These are phyloP conservation scores for Leucopsar rothschildi DNA, from an alignment of 2,113 vertebrate species.

Conservation along the genomic window DNA sequence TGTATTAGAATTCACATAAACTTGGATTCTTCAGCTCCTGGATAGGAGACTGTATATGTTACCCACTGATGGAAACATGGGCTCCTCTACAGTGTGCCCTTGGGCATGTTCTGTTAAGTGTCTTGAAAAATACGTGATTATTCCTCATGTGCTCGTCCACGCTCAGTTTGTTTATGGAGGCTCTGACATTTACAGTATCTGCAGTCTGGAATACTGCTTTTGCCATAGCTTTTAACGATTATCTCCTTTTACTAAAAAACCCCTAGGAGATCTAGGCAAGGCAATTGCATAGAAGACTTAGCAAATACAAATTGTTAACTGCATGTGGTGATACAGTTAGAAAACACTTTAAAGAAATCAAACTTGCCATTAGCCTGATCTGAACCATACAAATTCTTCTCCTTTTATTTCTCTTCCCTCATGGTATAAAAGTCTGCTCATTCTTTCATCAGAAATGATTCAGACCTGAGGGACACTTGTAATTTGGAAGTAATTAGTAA, in stretches of 20 bases:
- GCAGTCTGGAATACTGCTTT: slow-evolving; percentile 2
- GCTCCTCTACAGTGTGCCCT: not conserved
- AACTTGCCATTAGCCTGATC: not conserved
- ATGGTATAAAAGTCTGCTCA: not conserved
- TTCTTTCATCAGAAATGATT: slow-evolving; percentile 43
- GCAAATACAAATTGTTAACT: not conserved
- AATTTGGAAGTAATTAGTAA: slow-evolving; percentile 62
- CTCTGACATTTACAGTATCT: slow-evolving; percentile 28
- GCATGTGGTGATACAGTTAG: not conserved
- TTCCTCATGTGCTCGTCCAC: not conserved
- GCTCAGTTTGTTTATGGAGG: not conserved
- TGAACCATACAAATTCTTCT: not conserved
- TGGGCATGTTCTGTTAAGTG: slow-evolving; percentile 25
- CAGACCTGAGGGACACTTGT: slow-evolving; percentile 31
- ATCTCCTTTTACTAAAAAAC: not conserved
- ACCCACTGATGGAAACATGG: not conserved
- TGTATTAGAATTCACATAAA: not conserved
- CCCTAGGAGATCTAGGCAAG: not conserved
- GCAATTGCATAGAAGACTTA: not conserved
- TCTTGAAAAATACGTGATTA: slow-evolving; percentile 2
- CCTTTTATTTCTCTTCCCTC: slow-evolving; percentile 7
- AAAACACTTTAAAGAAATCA: not conserved
- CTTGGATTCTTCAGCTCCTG: not conserved
- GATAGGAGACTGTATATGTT: not conserved
- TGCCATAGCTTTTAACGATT: not conserved